These are phyloP conservation scores for Pristis pectinata DNA, from an alignment of 2,797 vertebrate genomes.

Conservation along the genomic window DNA sequence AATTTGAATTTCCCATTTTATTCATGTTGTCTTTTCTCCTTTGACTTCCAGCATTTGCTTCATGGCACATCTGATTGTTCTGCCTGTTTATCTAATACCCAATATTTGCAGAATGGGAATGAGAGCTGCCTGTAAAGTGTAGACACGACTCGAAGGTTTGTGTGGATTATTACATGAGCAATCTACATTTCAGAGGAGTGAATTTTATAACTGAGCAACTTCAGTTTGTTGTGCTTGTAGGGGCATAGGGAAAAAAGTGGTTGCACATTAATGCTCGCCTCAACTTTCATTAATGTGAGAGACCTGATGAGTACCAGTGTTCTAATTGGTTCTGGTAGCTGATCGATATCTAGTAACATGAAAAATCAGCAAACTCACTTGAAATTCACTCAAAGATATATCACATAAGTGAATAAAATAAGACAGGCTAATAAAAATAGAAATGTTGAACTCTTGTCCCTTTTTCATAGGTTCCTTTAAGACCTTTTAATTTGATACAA, in stretches of 20 bases:
- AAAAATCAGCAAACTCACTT: not conserved
- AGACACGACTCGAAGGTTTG: not conserved
- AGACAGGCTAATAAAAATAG: not conserved
- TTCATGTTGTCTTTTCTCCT: not conserved
- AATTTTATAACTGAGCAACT: not conserved
- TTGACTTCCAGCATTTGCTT: conserved; percentile 7
- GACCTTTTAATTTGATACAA: not conserved
- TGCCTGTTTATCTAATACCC: not conserved
- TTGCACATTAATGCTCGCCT: not conserved
- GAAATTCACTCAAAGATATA: not conserved
- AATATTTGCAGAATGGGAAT: not conserved
- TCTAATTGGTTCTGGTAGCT: not conserved
- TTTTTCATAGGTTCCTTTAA: not conserved
- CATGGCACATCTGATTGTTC: not conserved
- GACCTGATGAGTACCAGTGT: not conserved
- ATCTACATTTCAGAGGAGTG: not conserved
- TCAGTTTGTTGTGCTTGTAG: not conserved
- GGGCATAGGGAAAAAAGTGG: not conserved
- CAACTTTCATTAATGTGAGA: conserved; percentile 15
- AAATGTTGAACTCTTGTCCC: not conserved
- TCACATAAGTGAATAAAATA: not conserved
- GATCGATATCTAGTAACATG: not conserved
- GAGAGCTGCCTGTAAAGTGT: not conserved
- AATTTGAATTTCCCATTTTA: conserved; percentile 7
- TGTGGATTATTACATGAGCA: not conserved